Conservation (phyloP, 2,113 vertebrate genomes). For the Prinia subflava region DNA sequence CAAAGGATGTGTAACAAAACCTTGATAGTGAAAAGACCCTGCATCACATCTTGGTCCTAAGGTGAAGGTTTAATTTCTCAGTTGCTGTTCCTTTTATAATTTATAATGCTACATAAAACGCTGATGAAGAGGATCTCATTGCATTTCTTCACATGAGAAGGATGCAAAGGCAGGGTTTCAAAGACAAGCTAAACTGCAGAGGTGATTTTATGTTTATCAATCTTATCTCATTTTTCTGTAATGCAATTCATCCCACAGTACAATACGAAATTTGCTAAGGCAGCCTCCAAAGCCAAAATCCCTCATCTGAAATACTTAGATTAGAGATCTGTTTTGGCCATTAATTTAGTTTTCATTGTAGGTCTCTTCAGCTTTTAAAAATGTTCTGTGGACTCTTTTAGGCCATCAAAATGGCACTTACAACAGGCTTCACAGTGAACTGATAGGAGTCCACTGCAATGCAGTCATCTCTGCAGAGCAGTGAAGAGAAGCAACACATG, state of each 20-base stretch:
- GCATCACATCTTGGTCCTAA: not conserved
- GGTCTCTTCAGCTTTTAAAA: constrained; percentile 35
- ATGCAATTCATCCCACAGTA: not conserved
- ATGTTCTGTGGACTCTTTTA: not conserved
- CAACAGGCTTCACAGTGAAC: not conserved
- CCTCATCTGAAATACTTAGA: not conserved
- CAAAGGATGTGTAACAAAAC: not conserved
- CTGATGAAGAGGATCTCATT: not conserved
- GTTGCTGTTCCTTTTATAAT: not conserved
- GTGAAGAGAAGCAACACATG: constrained; percentile 40
- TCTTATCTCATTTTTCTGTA: not conserved
- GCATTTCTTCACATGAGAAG: not conserved
- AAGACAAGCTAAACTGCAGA: not conserved
- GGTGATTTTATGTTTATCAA: not conserved
- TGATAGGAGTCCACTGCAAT: constrained; percentile 37
- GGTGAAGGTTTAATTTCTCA: not conserved
- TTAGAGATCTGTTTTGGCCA: not conserved
- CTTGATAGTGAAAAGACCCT: not conserved
- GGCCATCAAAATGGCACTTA: constrained; percentile 39
- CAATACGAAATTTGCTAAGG: not conserved
- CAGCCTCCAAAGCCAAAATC: not conserved
- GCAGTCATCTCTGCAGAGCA: constrained; percentile 55
- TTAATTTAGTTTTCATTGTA: constrained; percentile 15
- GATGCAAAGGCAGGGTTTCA: not conserved
- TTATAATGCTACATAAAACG: not conserved